Evolutionary conservation across 2,888 invertebrate genomes (phyloP).

Genomic region (Isoperla grammatica): DNA sequence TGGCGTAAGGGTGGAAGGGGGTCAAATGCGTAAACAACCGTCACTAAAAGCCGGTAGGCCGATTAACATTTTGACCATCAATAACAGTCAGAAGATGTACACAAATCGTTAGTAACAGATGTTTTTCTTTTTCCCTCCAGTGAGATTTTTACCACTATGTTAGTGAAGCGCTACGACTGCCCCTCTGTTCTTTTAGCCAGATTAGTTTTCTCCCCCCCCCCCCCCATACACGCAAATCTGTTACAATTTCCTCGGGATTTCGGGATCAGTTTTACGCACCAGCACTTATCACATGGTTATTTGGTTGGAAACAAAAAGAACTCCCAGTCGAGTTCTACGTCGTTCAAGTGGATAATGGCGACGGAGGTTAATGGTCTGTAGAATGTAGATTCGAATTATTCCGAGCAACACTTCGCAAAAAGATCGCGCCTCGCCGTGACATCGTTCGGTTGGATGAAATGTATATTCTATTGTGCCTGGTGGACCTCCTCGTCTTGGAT

Average conservation of each 20-base stretch:
- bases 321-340: too few relatives aligned
- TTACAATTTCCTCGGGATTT: background rate
- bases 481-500: background rate
- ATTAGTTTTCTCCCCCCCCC: constrained; percentile 17
- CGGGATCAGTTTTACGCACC: constrained; percentile 14
- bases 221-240: background rate
- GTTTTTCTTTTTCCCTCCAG: too few relatives aligned
- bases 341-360: constrained; percentile 22
- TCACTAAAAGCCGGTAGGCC: too few relatives aligned
- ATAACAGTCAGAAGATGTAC: too few relatives aligned
- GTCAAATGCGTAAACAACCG: too few relatives aligned
- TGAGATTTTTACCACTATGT: too few relatives aligned
- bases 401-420: background rate
- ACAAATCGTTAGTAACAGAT: too few relatives aligned
- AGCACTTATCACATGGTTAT: constrained; percentile 16
- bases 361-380: constrained; percentile 23
- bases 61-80: too few relatives aligned
- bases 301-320: constrained; percentile 18
- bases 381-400: constrained; percentile 27
- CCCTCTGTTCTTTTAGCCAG: constrained; percentile 18
- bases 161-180: too few relatives aligned
- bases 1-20: too few relatives aligned
- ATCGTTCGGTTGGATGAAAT: constrained; percentile 2
- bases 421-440: background rate
- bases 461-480: constrained; percentile 3